Evolutionary conservation across 2,797 vertebrate genomes (phyloP).

Genomic region (Acrocephalus scirpaceus): DNA sequence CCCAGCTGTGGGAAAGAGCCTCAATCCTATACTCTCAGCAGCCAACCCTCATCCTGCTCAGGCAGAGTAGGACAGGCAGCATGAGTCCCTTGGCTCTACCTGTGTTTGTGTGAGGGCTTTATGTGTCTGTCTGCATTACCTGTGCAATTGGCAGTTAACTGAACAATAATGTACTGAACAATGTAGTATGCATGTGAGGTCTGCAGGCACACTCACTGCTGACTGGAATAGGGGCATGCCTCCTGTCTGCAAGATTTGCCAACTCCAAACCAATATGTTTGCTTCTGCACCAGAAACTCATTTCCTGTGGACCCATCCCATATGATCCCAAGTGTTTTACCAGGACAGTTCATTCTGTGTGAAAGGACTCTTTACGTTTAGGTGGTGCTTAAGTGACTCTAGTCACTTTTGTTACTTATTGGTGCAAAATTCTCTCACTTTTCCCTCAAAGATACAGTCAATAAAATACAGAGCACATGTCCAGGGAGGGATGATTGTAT

Average conservation of each 20-base stretch:
- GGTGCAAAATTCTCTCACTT: neutral
- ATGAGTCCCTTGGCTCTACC: neutral
- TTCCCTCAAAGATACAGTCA: neutral
- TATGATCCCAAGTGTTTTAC: neutral
- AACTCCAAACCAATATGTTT: neutral
- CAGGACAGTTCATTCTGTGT: neutral
- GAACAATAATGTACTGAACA: neutral
- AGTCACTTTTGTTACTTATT: neutral
- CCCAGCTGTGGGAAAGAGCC: neutral
- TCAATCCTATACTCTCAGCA: neutral
- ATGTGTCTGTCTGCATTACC: neutral
- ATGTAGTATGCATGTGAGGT: rapidly evolving
- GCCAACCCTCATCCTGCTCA: neutral
- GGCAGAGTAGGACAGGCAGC: neutral
- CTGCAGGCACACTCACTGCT: neutral
- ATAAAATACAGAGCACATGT: neutral
- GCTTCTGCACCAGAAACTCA: neutral
- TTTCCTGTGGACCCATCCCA: neutral
- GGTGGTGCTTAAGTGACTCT: neutral
- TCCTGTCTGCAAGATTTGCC: neutral
- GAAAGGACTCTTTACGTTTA: neutral
- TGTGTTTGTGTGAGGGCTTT: neutral
- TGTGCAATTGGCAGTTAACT: neutral
- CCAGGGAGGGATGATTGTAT: neutral
- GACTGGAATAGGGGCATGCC: neutral